Evolutionary conservation across 1,140 invertebrate genomes (phyloP), one percentile per base, ranked within the genome.

Genomic region (Brachionus angularis): DNA sequence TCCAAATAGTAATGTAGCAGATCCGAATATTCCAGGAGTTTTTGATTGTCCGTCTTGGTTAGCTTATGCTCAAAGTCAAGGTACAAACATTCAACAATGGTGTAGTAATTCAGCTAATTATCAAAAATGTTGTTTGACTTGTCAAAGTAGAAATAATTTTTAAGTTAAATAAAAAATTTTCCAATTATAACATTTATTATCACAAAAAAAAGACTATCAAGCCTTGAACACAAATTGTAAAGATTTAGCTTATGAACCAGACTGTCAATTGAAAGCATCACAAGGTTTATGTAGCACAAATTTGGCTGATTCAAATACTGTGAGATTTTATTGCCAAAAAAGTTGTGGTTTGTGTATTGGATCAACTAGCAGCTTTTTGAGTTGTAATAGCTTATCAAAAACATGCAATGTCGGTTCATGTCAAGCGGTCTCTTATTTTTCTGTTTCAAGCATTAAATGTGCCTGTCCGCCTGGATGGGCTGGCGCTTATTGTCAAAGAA

Each of bases 401-500:
- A 50, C 29, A 10, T 67, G 62, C 36, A 29, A 33, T 33, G 16
- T 25, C 18, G 62, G 62, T 21, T 18, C 62, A 23, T 67, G 62
- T 46, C 5, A 23, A n/a, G 10, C 42, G 18, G 47, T 47, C 5
- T 23, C 42, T 10, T 36, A 33, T 8, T 67, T 67, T 36, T 16
- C 27, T 10, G 23, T 31, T 8, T 18, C 21, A 21, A 67, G 39
- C 12, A 50, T 67, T 21, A 67, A 33, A 50, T 67, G 62, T 16
- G 18, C 42, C 1, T 67, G 62, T 36, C 62, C 62, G 18, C 21
- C 62, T 16, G 47, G 47, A 25, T 36, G 33, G 21, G 47, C 62
- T 29, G 62, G 62, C n/a, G 29, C 62, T 10, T 67, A 67, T 50
- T 67, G 62, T 36, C 42, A 67, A 49, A 67, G 62, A 47, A 50